Conservation (phyloP, 2,113 vertebrate species). For the Muntiacus reevesi region DNA sequence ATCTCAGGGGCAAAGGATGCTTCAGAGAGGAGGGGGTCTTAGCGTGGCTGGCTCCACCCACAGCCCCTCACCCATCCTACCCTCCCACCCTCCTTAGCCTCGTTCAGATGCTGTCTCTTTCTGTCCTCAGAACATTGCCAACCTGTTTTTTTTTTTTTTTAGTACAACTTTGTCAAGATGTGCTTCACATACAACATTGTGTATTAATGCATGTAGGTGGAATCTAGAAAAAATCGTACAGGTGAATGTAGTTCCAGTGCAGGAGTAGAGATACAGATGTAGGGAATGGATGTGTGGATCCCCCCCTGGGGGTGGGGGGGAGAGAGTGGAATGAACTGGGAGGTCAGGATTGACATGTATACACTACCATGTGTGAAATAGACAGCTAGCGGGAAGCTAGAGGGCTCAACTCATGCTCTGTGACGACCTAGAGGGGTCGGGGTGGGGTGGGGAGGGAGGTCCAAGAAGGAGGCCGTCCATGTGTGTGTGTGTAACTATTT, state of each 20-base stretch:
- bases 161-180: background rate
- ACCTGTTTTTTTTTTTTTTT: background rate
- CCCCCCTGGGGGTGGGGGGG: background rate
- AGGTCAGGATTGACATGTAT: background rate
- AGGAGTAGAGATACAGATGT: background rate
- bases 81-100: background rate
- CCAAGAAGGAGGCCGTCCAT: background rate
- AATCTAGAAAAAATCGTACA: background rate
- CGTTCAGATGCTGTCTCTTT: background rate
- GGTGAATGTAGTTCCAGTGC: background rate
- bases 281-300: background rate
- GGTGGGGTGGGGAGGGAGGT: background rate
- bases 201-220: background rate
- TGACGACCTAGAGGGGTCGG: background rate
- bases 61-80: rapidly evolving
- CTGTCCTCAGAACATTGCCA: background rate
- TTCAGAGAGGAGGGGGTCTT: background rate
- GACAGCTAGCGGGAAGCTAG: background rate
- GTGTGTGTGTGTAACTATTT: background rate
- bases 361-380: background rate
- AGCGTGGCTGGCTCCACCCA: background rate
- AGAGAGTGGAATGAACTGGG: background rate
- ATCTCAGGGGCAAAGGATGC: background rate
- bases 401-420: background rate
- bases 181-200: background rate